Percentiles rank a stretch among this genome's conserved stretches.
These are phyloP conservation scores for Siniperca chuatsi DNA, from an alignment of 2,113 vertebrate genomes.

Conservation along the genomic window DNA sequence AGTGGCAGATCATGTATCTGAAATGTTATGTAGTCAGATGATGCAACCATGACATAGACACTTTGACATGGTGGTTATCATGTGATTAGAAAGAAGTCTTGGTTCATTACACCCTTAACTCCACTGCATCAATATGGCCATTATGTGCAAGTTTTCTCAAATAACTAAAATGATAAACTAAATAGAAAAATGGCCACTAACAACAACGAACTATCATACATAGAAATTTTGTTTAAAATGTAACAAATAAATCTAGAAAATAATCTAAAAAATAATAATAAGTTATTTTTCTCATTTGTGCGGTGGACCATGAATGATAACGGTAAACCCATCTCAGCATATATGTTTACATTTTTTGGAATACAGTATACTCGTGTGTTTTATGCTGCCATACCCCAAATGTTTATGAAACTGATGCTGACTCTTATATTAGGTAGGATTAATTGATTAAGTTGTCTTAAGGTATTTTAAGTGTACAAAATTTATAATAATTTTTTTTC, in stretches of 20 bases:
- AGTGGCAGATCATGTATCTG: conserved; percentile 40
- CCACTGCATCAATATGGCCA: conserved; percentile 10
- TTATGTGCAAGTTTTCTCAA: conserved; percentile 9
- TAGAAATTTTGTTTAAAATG: background rate
- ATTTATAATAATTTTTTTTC: background rate
- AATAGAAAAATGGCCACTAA: background rate
- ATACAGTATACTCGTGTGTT: background rate
- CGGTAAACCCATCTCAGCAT: no score
- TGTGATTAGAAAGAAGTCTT: conserved; percentile 56
- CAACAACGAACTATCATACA: background rate
- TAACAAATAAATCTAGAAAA: background rate
- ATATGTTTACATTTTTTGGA: background rate
- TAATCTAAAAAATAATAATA: no score
- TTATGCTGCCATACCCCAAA: background rate
- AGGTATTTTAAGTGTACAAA: background rate
- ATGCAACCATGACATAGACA: conserved; percentile 59
- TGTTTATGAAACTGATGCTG: background rate
- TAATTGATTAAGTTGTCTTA: background rate
- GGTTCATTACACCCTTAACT: conserved; percentile 18
- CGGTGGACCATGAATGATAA: background rate
- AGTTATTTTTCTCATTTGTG: background rate
- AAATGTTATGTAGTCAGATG: conserved; percentile 56
- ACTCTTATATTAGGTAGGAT: no score
- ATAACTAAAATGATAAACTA: background rate
- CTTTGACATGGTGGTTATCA: conserved; percentile 62